These are phyloP conservation scores for Buceros bicornis DNA, from an alignment of 2,797 vertebrate species.

Conservation along the genomic window DNA sequence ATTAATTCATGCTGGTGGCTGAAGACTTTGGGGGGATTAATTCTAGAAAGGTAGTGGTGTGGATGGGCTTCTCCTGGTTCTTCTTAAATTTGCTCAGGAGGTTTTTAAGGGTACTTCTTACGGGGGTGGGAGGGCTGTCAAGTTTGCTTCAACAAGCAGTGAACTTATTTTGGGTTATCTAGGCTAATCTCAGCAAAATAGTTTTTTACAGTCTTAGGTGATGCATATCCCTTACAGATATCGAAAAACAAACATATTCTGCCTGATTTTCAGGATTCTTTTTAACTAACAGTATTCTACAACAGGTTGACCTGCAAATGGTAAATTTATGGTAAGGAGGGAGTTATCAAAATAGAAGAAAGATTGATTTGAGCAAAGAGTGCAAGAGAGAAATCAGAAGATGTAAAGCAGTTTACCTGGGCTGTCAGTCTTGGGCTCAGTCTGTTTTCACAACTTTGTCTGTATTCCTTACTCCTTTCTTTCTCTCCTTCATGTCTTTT, in stretches of 20 bases:
- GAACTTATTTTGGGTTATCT: not conserved
- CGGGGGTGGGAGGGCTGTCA: not conserved
- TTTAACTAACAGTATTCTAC: not conserved
- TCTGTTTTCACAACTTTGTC: not conserved
- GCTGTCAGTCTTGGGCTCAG: not conserved
- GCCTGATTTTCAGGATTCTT: not conserved
- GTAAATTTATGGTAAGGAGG: slow-evolving; percentile 1
- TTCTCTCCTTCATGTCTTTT: not conserved
- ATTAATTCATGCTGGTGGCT: not conserved
- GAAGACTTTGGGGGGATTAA: not conserved
- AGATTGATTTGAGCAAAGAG: slow-evolving; percentile 12
- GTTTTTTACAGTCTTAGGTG: not conserved
- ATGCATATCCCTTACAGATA: not conserved
- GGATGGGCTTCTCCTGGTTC: not conserved
- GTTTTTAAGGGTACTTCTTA: not conserved
- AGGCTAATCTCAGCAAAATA: slow-evolving; percentile 11
- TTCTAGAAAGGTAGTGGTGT: not conserved
- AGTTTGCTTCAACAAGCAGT: not conserved
- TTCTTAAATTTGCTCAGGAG: not conserved
- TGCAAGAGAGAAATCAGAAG: not conserved
- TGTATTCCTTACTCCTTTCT: not conserved
- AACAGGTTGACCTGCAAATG: not conserved
- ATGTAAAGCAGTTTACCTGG: not conserved
- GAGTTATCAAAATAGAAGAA: slow-evolving; percentile 21
- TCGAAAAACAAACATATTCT: not conserved